Percentiles rank a stretch among this genome's conserved stretches.
phyloP scores from a whole-genome alignment of 2,797 vertebrate genomes.

The Prionace glauca region DNA sequence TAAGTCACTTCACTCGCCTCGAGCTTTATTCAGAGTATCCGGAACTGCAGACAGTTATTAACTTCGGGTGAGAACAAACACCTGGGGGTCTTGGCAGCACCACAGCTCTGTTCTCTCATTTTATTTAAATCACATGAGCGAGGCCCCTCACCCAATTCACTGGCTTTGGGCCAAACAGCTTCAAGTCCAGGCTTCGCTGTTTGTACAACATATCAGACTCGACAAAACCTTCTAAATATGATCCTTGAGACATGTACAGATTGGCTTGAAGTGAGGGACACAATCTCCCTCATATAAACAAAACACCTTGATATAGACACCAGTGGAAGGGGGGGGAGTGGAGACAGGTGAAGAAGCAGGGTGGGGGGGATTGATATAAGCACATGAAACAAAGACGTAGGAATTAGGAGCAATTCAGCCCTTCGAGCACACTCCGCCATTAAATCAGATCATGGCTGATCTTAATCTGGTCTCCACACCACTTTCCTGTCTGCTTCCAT shows the following conservation, averaged over 20 bases:
- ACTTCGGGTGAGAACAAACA: slow-evolving; percentile 30
- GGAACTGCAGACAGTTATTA: slow-evolving; percentile 31
- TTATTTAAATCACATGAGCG: slow-evolving; percentile 27
- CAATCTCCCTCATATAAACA: background rate
- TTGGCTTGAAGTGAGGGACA: background rate
- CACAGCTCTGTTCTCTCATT: background rate
- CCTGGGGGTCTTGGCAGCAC: slow-evolving; percentile 18
- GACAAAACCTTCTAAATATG: background rate
- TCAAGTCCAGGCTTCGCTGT: background rate
- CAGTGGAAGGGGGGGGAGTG: too few species aligned
- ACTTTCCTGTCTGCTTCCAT: too few species aligned
- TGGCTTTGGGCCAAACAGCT: slow-evolving; percentile 7
- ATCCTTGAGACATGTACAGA: background rate
- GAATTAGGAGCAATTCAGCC: too few species aligned
- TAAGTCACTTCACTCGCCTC: background rate
- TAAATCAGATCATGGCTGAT: too few species aligned
- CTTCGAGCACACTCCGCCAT: too few species aligned
- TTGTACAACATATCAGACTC: background rate
- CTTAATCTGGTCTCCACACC: too few species aligned
- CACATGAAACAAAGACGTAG: too few species aligned
- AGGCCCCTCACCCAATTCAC: slow-evolving; percentile 1
- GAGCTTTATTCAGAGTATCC: background rate
- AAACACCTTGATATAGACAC: too few species aligned
- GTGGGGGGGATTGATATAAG: too few species aligned
- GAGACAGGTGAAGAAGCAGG: too few species aligned